These are phyloP conservation scores for Phocides pigmalion DNA, from an alignment of 1,140 invertebrate species.

Conservation along the genomic window DNA sequence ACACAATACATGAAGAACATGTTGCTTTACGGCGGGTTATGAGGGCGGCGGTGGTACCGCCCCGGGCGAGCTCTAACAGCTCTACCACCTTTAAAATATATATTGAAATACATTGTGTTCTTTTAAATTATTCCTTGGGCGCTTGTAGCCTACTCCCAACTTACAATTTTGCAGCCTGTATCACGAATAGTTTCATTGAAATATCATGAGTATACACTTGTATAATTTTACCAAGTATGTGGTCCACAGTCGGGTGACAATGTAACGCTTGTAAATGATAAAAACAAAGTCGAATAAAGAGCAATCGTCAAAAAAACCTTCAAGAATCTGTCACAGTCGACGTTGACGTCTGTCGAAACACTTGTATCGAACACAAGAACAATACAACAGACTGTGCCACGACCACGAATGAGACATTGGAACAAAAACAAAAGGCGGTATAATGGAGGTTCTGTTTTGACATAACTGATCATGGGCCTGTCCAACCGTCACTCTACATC, in stretches of 20 bases:
- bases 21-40: no score
- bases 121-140: no score
- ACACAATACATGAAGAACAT: no score
- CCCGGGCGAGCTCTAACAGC: no score
- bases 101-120: no score
- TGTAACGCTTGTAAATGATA: slow-evolving; percentile 3
- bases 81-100: no score
- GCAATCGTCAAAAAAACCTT: slow-evolving; percentile 51
- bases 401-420: slow-evolving; percentile 54
- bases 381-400: slow-evolving; percentile 58
- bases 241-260: background rate
- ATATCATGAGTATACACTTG: no score
- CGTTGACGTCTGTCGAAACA: slow-evolving; percentile 74
- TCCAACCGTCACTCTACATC: slow-evolving; percentile 51
- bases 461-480: slow-evolving; percentile 62
- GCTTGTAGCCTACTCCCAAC: no score
- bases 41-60: no score
- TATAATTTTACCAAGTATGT: no score
- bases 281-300: slow-evolving; percentile 54
- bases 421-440: slow-evolving; percentile 68
- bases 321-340: slow-evolving; percentile 62
- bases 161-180: no score
- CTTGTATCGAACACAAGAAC: slow-evolving; percentile 59
- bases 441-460: slow-evolving; percentile 65
- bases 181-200: no score